A percentile compares a stretch with the other conserved stretches of the same genome.
Conservation (phyloP, 2,113 vertebrate genomes). For the Mellivora capensis region DNA sequence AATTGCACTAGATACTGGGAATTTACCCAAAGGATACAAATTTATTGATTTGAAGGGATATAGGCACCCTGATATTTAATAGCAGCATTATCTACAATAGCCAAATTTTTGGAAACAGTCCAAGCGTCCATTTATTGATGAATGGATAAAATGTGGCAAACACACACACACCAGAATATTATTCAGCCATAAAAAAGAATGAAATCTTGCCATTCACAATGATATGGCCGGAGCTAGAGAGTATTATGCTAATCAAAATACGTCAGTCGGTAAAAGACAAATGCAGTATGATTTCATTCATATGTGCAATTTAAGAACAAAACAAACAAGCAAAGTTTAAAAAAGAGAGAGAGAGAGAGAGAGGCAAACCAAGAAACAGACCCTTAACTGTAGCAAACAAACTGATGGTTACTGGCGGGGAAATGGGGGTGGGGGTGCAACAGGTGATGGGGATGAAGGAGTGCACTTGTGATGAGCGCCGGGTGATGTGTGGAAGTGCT, state of each 20-base stretch:
- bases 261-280: neutral
- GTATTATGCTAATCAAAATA: neutral
- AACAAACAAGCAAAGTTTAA: neutral
- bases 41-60: neutral
- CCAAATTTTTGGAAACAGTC: neutral
- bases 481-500: neutral
- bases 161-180: too few species aligned
- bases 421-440: neutral
- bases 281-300: neutral
- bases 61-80: neutral
- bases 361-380: neutral
- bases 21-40: neutral
- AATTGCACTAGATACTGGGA: neutral
- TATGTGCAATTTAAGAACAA: neutral
- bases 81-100: neutral
- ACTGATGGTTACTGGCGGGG: neutral
- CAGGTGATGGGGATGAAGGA: neutral
- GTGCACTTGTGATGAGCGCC: neutral
- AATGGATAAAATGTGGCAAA: too few species aligned
- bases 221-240: too few species aligned
- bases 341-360: neutral
- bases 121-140: neutral
- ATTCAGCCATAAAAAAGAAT: too few species aligned
- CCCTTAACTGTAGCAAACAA: neutral
- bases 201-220: too few species aligned